These are phyloP conservation scores for Exocentrus adspersus DNA, from an alignment of 2,888 invertebrate species.

Conservation along the genomic window DNA sequence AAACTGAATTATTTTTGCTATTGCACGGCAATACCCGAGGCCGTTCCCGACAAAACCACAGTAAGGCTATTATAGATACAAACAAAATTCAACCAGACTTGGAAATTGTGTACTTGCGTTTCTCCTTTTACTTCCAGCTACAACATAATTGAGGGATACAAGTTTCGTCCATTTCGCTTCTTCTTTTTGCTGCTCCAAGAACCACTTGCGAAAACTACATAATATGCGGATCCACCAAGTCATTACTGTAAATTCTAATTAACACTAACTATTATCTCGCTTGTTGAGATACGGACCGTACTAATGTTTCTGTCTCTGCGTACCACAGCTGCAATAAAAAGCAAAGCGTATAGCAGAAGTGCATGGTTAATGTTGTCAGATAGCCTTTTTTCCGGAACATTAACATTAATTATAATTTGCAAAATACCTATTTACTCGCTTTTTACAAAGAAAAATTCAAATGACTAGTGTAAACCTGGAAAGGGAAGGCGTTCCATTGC, in stretches of 20 bases:
- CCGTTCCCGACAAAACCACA: too few relatives aligned
- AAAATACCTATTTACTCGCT: constrained; percentile 35
- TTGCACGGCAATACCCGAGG: too few relatives aligned
- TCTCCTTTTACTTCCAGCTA: too few relatives aligned
- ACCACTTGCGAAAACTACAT: not conserved
- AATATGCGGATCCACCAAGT: not conserved
- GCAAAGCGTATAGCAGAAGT: not conserved
- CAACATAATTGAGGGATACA: too few relatives aligned
- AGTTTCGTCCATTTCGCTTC: not conserved
- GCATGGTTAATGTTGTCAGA: constrained; percentile 17
- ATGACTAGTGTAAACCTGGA: constrained; percentile 44
- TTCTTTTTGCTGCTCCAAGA: not conserved
- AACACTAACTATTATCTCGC: not conserved
- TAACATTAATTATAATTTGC: constrained; percentile 42
- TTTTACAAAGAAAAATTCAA: constrained; percentile 47
- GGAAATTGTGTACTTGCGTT: too few relatives aligned
- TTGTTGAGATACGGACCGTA: not conserved
- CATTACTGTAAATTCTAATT: not conserved
- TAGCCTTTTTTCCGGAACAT: constrained; percentile 36
- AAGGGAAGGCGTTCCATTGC: constrained; percentile 41
- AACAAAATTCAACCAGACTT: too few relatives aligned
- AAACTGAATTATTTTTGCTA: too few relatives aligned
- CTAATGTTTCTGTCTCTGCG: not conserved
- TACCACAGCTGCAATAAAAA: constrained; percentile 5
- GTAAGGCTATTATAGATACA: too few relatives aligned